phyloP scores from a whole-genome alignment of 1,140 invertebrate genomes.

The Cotesia glomerata region DNA sequence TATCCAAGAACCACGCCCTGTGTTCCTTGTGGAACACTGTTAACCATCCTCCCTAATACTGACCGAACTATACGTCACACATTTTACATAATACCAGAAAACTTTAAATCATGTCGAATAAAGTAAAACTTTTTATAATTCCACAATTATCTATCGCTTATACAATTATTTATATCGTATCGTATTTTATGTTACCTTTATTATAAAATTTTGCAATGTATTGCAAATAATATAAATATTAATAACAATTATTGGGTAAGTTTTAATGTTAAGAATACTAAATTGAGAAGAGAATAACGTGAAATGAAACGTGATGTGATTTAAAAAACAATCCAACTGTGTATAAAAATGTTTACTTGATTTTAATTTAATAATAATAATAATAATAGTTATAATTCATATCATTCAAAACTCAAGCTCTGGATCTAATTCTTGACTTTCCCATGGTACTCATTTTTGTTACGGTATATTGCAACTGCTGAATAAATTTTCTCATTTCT shows the following conservation, averaged over 20 bases:
- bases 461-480: too few species aligned
- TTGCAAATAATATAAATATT: neutral
- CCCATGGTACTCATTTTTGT: too few species aligned
- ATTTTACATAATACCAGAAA: neutral
- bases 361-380: neutral
- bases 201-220: neutral
- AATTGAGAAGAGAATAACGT: neutral
- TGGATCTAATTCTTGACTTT: too few species aligned
- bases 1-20: constrained; percentile 23
- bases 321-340: neutral
- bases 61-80: neutral
- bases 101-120: neutral
- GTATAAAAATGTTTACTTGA: neutral
- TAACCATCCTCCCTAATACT: neutral
- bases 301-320: neutral
- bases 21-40: neutral
- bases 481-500: too few species aligned
- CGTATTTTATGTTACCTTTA: too few species aligned
- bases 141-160: too few species aligned
- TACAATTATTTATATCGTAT: too few species aligned
- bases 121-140: too few species aligned
- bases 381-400: neutral
- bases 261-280: neutral
- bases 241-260: neutral
- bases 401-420: too few species aligned